phyloP scores from a whole-genome alignment of 2,797 vertebrate genomes.

The Phoeniculus purpureus region DNA sequence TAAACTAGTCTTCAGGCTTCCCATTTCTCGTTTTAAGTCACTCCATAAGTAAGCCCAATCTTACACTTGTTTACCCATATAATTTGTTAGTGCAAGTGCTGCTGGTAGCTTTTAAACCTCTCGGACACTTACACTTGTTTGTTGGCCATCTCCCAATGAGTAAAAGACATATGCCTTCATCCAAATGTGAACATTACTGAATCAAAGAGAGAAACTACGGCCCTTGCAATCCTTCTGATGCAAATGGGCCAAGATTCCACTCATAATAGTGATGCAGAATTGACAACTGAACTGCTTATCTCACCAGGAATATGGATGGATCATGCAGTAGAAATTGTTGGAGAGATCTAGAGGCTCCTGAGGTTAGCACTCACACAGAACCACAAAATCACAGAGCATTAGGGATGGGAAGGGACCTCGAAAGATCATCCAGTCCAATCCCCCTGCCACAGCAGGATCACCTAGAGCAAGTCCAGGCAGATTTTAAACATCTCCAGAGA shows the following conservation, averaged over 20 bases:
- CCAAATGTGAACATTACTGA: neutral
- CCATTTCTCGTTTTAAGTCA: neutral
- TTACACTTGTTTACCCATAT: neutral
- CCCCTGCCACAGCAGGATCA: too few species aligned
- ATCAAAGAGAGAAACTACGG: neutral
- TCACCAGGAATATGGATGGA: neutral
- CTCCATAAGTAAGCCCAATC: neutral
- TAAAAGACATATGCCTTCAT: neutral
- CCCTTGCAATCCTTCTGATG: neutral
- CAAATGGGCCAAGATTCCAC: neutral
- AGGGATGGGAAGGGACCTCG: too few species aligned
- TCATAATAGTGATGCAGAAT: neutral
- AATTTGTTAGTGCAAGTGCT: neutral
- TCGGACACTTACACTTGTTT: neutral
- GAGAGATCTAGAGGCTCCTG: neutral
- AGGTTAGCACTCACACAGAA: neutral
- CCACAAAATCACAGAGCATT: too few species aligned
- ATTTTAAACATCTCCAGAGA: too few species aligned
- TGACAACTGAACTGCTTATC: neutral
- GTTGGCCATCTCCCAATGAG: neutral
- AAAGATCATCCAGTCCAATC: too few species aligned
- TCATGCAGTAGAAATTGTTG: neutral
- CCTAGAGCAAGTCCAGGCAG: too few species aligned
- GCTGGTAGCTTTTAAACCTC: neutral
- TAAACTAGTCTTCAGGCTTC: neutral